phyloP scores from a whole-genome alignment of 1,140 invertebrate species.

The Cyclina sinensis region DNA sequence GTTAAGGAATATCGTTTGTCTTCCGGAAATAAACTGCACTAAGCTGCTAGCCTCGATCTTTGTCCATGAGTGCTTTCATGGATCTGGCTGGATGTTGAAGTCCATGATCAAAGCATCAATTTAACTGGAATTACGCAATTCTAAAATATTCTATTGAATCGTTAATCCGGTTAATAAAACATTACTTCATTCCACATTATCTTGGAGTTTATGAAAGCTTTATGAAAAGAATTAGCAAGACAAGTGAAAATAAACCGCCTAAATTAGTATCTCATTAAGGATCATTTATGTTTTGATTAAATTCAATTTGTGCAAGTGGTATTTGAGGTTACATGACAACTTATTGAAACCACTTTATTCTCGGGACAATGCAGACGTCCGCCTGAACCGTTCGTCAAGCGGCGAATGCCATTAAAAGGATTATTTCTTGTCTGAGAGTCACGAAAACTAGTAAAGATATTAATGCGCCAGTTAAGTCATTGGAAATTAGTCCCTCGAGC shows the following conservation, averaged over 20 bases:
- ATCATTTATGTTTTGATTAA: constrained; percentile 54
- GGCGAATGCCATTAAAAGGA: constrained; percentile 37
- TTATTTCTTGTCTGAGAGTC: constrained; percentile 50
- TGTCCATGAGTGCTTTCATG: neutral
- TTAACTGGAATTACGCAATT: constrained; percentile 39
- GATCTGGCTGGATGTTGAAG: neutral
- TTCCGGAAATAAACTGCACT: neutral
- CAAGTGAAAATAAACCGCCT: constrained; percentile 39
- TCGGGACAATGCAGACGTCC: constrained; percentile 17
- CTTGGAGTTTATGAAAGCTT: neutral
- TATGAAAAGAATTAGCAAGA: constrained; percentile 41
- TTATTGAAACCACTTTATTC: constrained; percentile 4
- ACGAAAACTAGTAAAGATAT: constrained; percentile 46
- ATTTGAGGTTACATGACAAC: constrained; percentile 55
- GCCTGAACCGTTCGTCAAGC: constrained; percentile 39
- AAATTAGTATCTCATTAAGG: constrained; percentile 63
- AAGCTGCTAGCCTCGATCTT: neutral
- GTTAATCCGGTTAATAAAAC: constrained; percentile 36
- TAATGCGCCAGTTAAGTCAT: constrained; percentile 33
- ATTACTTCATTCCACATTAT: neutral
- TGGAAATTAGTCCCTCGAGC: neutral
- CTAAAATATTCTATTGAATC: neutral
- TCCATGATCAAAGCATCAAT: constrained; percentile 3
- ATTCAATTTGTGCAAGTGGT: constrained; percentile 21
- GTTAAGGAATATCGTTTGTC: too few relatives aligned